Percentiles rank a stretch among this genome's conserved stretches.
phyloP scores from a whole-genome alignment of 2,113 vertebrate species.

The Chionis minor region DNA sequence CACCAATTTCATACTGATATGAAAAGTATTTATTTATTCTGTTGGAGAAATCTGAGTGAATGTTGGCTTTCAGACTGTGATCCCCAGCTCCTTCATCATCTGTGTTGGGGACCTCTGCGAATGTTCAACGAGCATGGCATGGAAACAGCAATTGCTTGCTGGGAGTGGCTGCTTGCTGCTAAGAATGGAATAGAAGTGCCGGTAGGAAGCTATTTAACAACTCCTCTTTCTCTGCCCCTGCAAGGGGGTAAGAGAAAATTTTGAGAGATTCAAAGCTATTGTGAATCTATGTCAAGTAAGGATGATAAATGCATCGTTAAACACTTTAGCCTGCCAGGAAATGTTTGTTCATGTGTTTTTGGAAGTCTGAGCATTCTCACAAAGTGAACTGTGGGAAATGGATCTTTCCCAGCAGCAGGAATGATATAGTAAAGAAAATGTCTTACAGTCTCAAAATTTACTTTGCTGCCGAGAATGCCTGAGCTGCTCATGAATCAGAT shows the following conservation, averaged over 20 bases:
- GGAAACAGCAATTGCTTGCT: constrained; percentile 95
- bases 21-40: not conserved
- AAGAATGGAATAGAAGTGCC: constrained; percentile 93
- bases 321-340: not conserved
- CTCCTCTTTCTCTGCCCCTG: not conserved
- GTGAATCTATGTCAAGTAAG: not conserved
- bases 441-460: not conserved
- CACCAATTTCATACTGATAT: not conserved
- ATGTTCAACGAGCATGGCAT: constrained; percentile 96
- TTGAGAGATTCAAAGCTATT: not conserved
- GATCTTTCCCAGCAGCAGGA: not conserved
- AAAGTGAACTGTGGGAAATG: not conserved
- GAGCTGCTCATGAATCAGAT: not conserved
- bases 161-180: constrained; percentile 97
- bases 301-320: not conserved
- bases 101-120: constrained; percentile 93
- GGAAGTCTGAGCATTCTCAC: not conserved
- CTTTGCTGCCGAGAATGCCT: not conserved
- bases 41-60: not conserved
- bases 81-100: constrained; percentile 90
- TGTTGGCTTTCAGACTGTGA: constrained; percentile 84
- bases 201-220: constrained; percentile 69
- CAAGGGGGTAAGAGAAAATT: not conserved
- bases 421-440: not conserved
- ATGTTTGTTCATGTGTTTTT: not conserved